Percentiles rank a stretch among this genome's conserved stretches.
phyloP scores from a whole-genome alignment of 2,113 vertebrate genomes.

The Stigmatopora argus region DNA sequence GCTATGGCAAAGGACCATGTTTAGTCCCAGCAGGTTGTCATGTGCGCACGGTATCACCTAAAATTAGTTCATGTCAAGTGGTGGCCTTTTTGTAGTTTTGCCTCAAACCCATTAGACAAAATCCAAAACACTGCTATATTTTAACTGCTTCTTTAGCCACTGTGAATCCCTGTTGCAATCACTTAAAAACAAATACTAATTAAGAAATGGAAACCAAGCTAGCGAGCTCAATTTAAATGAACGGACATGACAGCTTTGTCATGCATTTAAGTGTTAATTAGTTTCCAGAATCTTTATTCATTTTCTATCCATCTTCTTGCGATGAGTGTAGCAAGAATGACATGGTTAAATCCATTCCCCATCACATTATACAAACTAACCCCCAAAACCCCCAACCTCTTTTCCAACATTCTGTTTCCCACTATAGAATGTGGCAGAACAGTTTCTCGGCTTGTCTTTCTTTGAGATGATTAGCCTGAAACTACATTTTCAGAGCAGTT shows the following conservation, averaged over 20 bases:
- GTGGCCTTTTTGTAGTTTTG: conserved; percentile 52
- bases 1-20: conserved; percentile 63
- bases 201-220: neutral
- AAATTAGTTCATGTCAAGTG: conserved; percentile 68
- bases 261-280: conserved; percentile 64
- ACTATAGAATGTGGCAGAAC: conserved; percentile 41
- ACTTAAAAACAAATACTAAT: neutral
- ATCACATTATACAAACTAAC: conserved; percentile 45
- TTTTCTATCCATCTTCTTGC: conserved; percentile 38
- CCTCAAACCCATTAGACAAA: conserved; percentile 4
- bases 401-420: conserved; percentile 6
- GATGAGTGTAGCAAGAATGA: conserved; percentile 50
- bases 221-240: neutral
- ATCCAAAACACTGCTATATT: neutral
- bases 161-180: no score
- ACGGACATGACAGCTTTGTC: conserved; percentile 47
- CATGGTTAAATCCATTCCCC: conserved; percentile 52
- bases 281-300: conserved; percentile 45
- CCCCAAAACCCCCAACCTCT: neutral
- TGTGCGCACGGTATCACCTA: conserved; percentile 63
- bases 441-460: conserved; percentile 59
- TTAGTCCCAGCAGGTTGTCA: conserved; percentile 71
- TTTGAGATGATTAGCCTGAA: conserved; percentile 61
- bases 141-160: no score
- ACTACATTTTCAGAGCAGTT: conserved; percentile 50